Base-by-base conservation (phyloP, 2,113 vertebrate species). In the Hippocampus mohnikei region DNA sequence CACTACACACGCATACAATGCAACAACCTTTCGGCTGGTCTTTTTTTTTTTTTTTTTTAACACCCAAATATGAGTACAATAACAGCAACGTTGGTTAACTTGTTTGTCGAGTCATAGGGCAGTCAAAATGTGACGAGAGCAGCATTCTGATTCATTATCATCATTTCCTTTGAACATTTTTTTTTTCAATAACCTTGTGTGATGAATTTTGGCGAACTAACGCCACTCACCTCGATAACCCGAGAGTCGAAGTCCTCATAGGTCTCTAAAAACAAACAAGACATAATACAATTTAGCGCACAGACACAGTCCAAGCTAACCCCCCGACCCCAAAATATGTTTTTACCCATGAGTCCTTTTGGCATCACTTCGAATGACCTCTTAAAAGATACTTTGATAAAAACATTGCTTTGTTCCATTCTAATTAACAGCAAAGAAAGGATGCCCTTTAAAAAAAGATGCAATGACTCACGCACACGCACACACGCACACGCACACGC, bases 241-340 rank as follows among this genome's bases (percentile, higher is more conserved):
- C 94, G 92, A 3, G 94, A 82, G 77, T 98, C 95, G 87, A 99
- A 98, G 73, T 94, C 92, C 71, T 95, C 92, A 0, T 95, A 98
- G 0, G 93, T 96, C 92, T 98, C 96, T 98, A 92, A 60, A 50
- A 52, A 73, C 63, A 23, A 25, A 69, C 66, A 37, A 50, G 29
- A 33, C 21, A 64, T 15, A 33, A 42, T 33, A 44, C 42, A 50
- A 50, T 20, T 41, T n/a, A 12, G 46, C 1, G 9, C 50, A 13
- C 37, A 46, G 3, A 70, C 59, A 79, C 53, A 33, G 52, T 83
- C 81, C 73, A 83, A 71, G 40, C n/a, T 5, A 37, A 68, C 20
- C 3, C 21, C 3, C 29, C 27, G 1, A 27, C 27, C 1, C 2
- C 33, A 85, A 79, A 37, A 37, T 37, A n/a, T n/a, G n/a, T n/a